Evolutionary conservation across 2,888 invertebrate genomes (phyloP).

Genomic region (Magallana nippona): DNA sequence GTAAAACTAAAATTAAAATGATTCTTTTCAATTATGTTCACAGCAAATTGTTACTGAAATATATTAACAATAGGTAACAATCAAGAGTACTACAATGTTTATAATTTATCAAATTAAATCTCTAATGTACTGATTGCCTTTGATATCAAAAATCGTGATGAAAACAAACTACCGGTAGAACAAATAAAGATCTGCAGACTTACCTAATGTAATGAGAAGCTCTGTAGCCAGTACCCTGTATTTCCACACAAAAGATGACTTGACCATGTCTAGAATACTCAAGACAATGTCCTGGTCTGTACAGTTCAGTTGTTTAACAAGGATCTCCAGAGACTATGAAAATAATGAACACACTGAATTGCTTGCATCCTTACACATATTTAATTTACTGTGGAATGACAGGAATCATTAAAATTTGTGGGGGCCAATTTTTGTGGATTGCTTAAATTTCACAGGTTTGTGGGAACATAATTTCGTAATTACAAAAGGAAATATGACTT

Average conservation of each 20-base stretch:
- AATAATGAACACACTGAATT: neutral
- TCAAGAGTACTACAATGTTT: too few species aligned
- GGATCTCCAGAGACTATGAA: constrained; percentile 74
- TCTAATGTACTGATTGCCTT: neutral
- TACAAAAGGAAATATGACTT: too few species aligned
- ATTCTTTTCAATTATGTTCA: too few species aligned
- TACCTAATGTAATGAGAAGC: constrained; percentile 73
- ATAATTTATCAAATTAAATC: neutral
- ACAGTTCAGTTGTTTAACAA: constrained; percentile 74
- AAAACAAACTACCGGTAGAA: neutral
- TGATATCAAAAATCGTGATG: neutral
- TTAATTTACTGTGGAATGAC: too few species aligned
- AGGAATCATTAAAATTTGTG: too few species aligned
- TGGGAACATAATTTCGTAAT: too few species aligned
- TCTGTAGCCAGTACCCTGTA: constrained; percentile 73
- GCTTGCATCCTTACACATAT: neutral
- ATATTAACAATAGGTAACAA: too few species aligned
- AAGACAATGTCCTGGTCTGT: constrained; percentile 67
- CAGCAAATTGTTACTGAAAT: too few species aligned
- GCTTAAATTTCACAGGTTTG: too few species aligned
- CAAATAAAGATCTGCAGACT: neutral
- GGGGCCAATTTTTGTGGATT: too few species aligned
- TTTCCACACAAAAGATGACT: constrained; percentile 74
- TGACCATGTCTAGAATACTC: constrained; percentile 68
- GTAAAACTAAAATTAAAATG: too few species aligned